Base-by-base conservation (phyloP, 30 jellyfish, hydroid and myxozoan genomes). In the Aurelia coerulea region DNA sequence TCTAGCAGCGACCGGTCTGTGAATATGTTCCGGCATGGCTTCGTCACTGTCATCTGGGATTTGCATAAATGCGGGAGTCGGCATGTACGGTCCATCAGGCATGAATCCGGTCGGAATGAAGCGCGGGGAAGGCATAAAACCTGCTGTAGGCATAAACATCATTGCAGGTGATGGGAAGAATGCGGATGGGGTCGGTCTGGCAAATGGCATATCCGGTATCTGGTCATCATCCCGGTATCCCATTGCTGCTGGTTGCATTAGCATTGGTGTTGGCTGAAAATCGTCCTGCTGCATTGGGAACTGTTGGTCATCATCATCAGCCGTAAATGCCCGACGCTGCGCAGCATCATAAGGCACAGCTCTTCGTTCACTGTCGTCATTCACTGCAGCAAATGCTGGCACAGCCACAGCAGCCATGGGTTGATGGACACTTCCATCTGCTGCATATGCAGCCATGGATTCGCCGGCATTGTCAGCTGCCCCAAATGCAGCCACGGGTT, bases 31-130 rank as follows among this genome's bases (percentile, higher is more conserved):
- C 35, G 35, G 32, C 4, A 60, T 23, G 35, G 35, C 35, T 68
- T 33, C 59, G 6, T 68, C 79, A 6, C 35, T 10, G 17, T 33
- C 51, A 16, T 68, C 52, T n/a, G 42, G 51, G 31, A 32, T 68
- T n/a, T 65, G 67, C 79, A 62, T 49, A 11, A 78, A 6, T 29
- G 51, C 53, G 18, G 49, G 76, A 41, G 67, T 60, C 0, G 89
- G 72, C 41, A 90, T 17, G 84, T 59, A 66, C n/a, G 95, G 92
- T 69, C 65, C 68, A 4, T 92, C 49, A 10, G 95, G 96, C 56
- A 46, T 46, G 56, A 46, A 46, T 7, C 56, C 56, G 14, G 56
- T 46, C 15, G 56, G 56, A 46, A 46, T 46, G 56, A 46, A 46
- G 35, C 63, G 84, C 51, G 91, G 56, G 46, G 52, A 60, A 35